phyloP scores from a whole-genome alignment of 2,113 vertebrate species.

The Halcyon senegalensis region DNA sequence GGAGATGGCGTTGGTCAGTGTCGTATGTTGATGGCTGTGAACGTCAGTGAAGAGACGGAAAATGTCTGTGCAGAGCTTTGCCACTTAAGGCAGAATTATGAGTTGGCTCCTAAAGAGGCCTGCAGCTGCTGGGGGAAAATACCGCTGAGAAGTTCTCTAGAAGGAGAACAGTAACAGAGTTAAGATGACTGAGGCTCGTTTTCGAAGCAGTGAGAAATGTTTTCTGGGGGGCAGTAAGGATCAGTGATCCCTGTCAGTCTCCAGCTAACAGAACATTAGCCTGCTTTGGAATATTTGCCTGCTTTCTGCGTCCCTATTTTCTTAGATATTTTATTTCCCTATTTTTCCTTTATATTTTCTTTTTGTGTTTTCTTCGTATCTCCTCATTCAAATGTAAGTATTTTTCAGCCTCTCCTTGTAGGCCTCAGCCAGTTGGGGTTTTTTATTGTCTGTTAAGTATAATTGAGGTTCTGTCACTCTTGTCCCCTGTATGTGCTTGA shows the following conservation, averaged over 20 bases:
- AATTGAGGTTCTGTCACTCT: background rate
- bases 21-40: fast-evolving
- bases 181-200: background rate
- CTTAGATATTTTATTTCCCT: background rate
- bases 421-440: background rate
- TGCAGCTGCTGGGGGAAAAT: too few relatives aligned
- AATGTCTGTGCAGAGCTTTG: too few relatives aligned
- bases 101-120: fast-evolving
- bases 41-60: too few relatives aligned
- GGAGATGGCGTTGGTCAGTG: background rate
- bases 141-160: background rate
- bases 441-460: background rate
- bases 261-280: too few relatives aligned
- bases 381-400: background rate
- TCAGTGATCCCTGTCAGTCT: background rate
- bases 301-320: fast-evolving
- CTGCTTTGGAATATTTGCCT: fast-evolving
- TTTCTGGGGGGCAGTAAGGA: too few relatives aligned
- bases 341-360: background rate
- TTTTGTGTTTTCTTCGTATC: background rate
- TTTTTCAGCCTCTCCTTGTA: background rate
- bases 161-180: too few relatives aligned
- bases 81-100: fast-evolving
- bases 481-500: background rate
- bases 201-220: background rate